Conservation (phyloP, 2,113 vertebrate species). For the Rallus limicola region DNA sequence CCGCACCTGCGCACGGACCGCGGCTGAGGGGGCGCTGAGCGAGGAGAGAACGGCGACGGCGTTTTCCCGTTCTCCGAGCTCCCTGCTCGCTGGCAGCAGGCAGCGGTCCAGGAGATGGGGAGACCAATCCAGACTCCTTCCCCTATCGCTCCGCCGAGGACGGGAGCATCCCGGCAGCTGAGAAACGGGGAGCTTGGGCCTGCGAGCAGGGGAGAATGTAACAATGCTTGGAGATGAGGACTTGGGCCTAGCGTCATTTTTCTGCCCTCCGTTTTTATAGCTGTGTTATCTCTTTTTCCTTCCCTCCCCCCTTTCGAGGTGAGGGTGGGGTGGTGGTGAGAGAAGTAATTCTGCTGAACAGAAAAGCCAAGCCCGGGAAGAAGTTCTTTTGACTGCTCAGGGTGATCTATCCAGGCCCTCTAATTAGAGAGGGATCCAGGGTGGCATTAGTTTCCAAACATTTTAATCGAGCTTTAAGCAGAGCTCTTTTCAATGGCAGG, state of each 20-base stretch:
- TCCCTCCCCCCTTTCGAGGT: not conserved
- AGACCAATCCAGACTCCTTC: not conserved
- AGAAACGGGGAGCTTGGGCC: not conserved
- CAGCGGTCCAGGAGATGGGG: not conserved
- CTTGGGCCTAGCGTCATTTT: not conserved
- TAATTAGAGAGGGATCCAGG: constrained; percentile 89
- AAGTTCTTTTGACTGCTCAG: constrained; percentile 47
- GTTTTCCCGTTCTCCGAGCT: not conserved
- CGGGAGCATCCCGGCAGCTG: too few relatives aligned
- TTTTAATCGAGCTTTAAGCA: constrained; percentile 90
- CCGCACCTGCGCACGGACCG: not conserved
- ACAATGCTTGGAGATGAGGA: rapidly evolving
- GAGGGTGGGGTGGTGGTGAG: not conserved
- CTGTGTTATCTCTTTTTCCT: not conserved
- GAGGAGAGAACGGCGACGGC: rapidly evolving
- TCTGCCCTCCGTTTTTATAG: not conserved
- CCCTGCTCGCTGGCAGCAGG: not conserved
- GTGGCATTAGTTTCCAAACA: constrained; percentile 90
- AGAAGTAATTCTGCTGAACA: not conserved
- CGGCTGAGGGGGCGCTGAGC: too few relatives aligned
- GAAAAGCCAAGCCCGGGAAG: constrained; percentile 6
- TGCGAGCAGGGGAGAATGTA: rapidly evolving
- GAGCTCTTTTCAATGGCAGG: constrained; percentile 83
- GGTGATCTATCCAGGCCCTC: constrained; percentile 60
- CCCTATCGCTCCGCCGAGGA: rapidly evolving